phyloP scores from a whole-genome alignment of 2,797 vertebrate genomes.

The Geotrypetes seraphini region DNA sequence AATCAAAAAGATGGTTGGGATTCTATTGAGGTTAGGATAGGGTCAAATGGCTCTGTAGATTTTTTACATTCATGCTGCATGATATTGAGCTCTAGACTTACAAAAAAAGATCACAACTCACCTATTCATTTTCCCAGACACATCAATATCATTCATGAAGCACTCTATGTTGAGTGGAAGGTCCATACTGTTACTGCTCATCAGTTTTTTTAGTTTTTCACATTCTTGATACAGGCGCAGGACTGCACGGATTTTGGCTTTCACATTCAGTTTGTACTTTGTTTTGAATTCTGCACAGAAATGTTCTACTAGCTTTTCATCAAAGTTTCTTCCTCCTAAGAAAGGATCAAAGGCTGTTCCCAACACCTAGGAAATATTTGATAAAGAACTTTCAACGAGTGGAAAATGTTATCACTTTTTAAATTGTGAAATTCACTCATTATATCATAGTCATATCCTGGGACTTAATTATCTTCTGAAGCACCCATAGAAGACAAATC shows the following conservation, averaged over 20 bases:
- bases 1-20: too few species aligned
- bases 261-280: conserved; percentile 62
- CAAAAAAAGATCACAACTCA: too few species aligned
- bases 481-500: too few species aligned
- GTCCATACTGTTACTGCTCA: conserved; percentile 68
- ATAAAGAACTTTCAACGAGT: too few species aligned
- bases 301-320: conserved; percentile 60
- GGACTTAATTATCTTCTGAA: too few species aligned
- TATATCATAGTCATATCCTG: too few species aligned
- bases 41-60: too few species aligned
- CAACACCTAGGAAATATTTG: conserved; percentile 42
- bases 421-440: too few species aligned
- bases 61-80: too few species aligned
- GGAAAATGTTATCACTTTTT: too few species aligned
- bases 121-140: conserved; percentile 65
- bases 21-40: too few species aligned
- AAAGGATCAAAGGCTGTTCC: conserved; percentile 69
- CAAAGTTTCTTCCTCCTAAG: conserved; percentile 62
- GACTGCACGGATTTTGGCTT: conserved; percentile 54
- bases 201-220: conserved; percentile 67
- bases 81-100: too few species aligned
- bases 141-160: conserved; percentile 63
- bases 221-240: conserved; percentile 65
- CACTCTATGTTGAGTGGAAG: conserved; percentile 65
- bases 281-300: conserved; percentile 65